Percentiles rank a stretch among this genome's conserved stretches.
These are phyloP conservation scores for Agelastica alni DNA, from an alignment of 2,888 invertebrate species.

Conservation along the genomic window DNA sequence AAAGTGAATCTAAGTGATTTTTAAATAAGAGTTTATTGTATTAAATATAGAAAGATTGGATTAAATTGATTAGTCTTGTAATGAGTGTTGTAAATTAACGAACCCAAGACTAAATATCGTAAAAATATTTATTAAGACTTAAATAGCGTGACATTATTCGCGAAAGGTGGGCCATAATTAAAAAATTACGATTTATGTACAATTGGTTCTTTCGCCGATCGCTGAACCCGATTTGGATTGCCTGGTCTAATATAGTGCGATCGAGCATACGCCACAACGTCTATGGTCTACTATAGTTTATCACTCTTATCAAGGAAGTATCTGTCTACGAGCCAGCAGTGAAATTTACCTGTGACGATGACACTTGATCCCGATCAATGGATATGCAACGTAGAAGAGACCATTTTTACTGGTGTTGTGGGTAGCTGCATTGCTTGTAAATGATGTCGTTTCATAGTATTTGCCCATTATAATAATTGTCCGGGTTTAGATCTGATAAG, in stretches of 20 bases:
- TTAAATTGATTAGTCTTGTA: too few relatives aligned
- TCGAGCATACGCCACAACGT: conserved; percentile 49
- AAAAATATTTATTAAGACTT: too few relatives aligned
- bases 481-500: conserved; percentile 27
- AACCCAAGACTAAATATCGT: too few relatives aligned
- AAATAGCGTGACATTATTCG: too few relatives aligned
- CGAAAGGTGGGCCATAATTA: too few relatives aligned
- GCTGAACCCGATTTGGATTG: background rate
- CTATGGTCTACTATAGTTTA: conserved; percentile 48
- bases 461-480: conserved; percentile 29
- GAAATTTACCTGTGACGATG: conserved; percentile 28
- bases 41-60: too few relatives aligned
- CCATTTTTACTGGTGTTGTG: conserved; percentile 26
- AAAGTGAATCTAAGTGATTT: too few relatives aligned
- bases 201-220: too few relatives aligned
- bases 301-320: conserved; percentile 48
- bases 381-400: conserved; percentile 23
- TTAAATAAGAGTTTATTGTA: too few relatives aligned
- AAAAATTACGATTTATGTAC: too few relatives aligned
- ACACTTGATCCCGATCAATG: conserved; percentile 32
- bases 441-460: conserved; percentile 26
- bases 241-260: conserved; percentile 31
- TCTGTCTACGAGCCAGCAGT: conserved; percentile 26
- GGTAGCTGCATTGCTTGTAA: conserved; percentile 30
- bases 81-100: too few relatives aligned